phyloP scores from a whole-genome alignment of 2,888 invertebrate species.

The Ophion slaviceki region DNA sequence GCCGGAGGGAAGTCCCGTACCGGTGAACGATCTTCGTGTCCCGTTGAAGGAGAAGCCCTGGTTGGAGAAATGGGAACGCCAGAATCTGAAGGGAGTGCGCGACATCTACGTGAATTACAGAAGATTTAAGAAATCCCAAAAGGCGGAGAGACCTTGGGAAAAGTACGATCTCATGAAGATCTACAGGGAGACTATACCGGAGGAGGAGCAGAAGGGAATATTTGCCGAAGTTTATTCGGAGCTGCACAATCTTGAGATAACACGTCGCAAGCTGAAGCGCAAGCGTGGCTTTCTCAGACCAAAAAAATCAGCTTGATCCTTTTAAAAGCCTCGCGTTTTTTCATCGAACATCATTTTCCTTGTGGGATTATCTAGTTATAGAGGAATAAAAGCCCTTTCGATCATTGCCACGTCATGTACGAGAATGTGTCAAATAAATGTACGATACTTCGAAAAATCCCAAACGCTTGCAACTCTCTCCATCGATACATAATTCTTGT shows the following conservation, averaged over 20 bases:
- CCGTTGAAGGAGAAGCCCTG: constrained; percentile 92
- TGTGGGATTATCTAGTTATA: constrained; percentile 28
- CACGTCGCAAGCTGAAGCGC: constrained; percentile 87
- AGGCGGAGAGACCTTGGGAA: constrained; percentile 90
- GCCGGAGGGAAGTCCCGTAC: constrained; percentile 91
- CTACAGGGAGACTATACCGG: constrained; percentile 93
- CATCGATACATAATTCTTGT: background rate
- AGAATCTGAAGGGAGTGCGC: constrained; percentile 90
- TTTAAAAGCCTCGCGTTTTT: background rate
- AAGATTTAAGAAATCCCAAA: constrained; percentile 84
- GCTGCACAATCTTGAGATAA: constrained; percentile 89
- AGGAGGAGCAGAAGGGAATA: constrained; percentile 94
- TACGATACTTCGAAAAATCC: constrained; percentile 23
- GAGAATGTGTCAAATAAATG: constrained; percentile 49
- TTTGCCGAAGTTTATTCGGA: constrained; percentile 93
- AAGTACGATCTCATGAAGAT: constrained; percentile 97
- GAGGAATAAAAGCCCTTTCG: constrained; percentile 13
- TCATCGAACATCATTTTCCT: background rate
- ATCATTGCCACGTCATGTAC: constrained; percentile 26
- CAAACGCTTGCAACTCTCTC: background rate
- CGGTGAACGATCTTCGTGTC: constrained; percentile 90
- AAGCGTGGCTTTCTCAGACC: constrained; percentile 87
- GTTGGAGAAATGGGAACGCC: constrained; percentile 94
- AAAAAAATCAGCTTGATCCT: constrained; percentile 83
- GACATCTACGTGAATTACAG: constrained; percentile 86